phyloP scores from a whole-genome alignment of 1,140 invertebrate genomes.

The Littorina saxatilis region DNA sequence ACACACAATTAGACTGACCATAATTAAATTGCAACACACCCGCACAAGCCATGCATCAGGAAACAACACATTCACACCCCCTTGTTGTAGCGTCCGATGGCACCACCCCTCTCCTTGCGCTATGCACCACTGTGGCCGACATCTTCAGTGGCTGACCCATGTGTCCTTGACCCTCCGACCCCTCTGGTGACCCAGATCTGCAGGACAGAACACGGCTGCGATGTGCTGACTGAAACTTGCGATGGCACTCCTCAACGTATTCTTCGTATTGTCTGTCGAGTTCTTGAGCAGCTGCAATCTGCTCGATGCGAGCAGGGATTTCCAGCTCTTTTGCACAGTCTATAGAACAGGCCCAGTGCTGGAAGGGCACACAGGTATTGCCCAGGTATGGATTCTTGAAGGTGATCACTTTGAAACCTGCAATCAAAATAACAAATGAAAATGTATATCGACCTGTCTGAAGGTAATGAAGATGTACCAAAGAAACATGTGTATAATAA shows the following conservation, averaged over 20 bases:
- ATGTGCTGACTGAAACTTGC: constrained; percentile 47
- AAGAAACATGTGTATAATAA: neutral
- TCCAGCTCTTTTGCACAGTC: constrained; percentile 77
- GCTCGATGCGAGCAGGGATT: constrained; percentile 76
- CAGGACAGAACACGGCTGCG: constrained; percentile 43
- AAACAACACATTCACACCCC: constrained; percentile 30
- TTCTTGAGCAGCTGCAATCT: constrained; percentile 71
- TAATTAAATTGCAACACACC: too few species aligned
- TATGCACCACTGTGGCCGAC: neutral
- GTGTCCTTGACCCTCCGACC: neutral
- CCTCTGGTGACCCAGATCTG: constrained; percentile 28
- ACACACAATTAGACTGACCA: too few species aligned
- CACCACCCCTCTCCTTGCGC: neutral
- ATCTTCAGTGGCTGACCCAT: neutral
- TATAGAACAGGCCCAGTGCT: constrained; percentile 77
- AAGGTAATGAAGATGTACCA: neutral
- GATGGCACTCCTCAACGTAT: constrained; percentile 71
- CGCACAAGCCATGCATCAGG: too few species aligned
- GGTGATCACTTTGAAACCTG: constrained; percentile 78
- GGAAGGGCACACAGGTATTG: constrained; percentile 79
- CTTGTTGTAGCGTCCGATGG: constrained; percentile 16
- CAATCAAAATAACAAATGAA: constrained; percentile 35
- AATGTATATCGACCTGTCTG: too few species aligned
- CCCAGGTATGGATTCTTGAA: constrained; percentile 79
- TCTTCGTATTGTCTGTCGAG: constrained; percentile 73